Conservation (phyloP, 2,888 invertebrate genomes). For the Timema podura region DNA sequence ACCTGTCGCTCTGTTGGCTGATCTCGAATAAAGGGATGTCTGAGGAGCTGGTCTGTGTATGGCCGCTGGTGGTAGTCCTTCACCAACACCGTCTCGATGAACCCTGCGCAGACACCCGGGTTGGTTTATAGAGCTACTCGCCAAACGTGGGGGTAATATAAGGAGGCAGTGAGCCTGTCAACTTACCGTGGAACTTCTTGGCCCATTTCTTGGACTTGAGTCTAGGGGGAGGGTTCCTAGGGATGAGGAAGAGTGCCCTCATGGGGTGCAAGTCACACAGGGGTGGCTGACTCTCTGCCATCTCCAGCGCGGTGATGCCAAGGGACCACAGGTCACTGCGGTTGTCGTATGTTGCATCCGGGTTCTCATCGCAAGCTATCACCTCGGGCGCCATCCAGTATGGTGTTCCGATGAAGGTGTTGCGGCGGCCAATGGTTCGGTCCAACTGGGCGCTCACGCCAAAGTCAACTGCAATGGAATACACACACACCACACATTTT, state of each 20-base stretch:
- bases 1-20: conserved; percentile 98
- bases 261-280: conserved; percentile 99
- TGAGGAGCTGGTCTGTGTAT: conserved; percentile 95
- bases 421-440: conserved; percentile 96
- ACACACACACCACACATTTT: too few relatives aligned
- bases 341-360: conserved; percentile 99
- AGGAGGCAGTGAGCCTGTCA: too few relatives aligned
- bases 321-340: conserved; percentile 87
- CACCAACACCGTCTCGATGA: conserved; percentile 96
- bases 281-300: conserved; percentile 99
- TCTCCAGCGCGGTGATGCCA: conserved; percentile 97
- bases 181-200: conserved; percentile 82
- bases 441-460: conserved; percentile 99
- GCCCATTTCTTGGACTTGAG: conserved; percentile 98
- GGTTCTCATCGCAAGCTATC: conserved; percentile 99
- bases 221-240: conserved; percentile 95
- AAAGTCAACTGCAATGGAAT: conserved; percentile 77
- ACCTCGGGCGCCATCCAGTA: conserved; percentile 99
- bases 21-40: conserved; percentile 97
- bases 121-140: too few relatives aligned
- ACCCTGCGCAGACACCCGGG: conserved; percentile 49
- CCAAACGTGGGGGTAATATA: too few relatives aligned
- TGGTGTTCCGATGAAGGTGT: conserved; percentile 98
- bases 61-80: conserved; percentile 99
- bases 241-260: conserved; percentile 97